Base-by-base conservation (phyloP, 2,113 vertebrate species). In the Oncorhynchus keta region DNA sequence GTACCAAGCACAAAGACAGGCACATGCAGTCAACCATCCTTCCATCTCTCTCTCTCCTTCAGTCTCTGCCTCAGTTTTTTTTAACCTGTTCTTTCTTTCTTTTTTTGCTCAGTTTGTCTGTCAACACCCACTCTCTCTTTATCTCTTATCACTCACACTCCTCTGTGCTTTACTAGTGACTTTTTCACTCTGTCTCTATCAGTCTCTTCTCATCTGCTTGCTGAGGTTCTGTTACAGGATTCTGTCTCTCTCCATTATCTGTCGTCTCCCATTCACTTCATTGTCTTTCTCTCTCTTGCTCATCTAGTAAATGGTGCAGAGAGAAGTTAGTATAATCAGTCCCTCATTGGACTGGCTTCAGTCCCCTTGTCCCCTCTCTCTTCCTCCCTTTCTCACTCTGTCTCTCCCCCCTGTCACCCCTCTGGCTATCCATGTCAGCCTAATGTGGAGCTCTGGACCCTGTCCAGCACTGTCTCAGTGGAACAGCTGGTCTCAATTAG, bases 401-500 rank as follows among this genome's bases (percentile, higher is more conserved):
- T 49, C 62, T 24, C 62, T 49, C 6, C 2, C 16, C 77, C 77
- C 81, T 75, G 75, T n/a, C 62, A n/a, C 1, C 61, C 2, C 55
- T 11, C 16, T 18, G 13, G 81, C 77, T 74, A 35, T 85, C 76
- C 84, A 84, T 83, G 77, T 83, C 84, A 79, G 70, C 51, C 76
- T 76, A 83, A 81, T 85, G 83, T 82, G 76, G 69, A 12, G 16
- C 78, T 79, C 70, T 87, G 87, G 84, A 84, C 81, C 75, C 48
- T 4, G 78, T 88, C 81, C 88, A 89, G 76, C n/a, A 24, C 45
- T 0, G 30, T 77, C 83, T 89, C 81, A 73, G 82, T 48, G 78
- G 82, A 87, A 81, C 89, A 91, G 87, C 88, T 91, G 88, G 79
- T 88, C 86, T 88, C 87, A 89, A 83, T 90, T 86, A 83, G 80